Percentiles rank a stretch among this genome's conserved stretches.
phyloP scores from a whole-genome alignment of 2,113 vertebrate genomes.

The Orientallactaga bullata region DNA sequence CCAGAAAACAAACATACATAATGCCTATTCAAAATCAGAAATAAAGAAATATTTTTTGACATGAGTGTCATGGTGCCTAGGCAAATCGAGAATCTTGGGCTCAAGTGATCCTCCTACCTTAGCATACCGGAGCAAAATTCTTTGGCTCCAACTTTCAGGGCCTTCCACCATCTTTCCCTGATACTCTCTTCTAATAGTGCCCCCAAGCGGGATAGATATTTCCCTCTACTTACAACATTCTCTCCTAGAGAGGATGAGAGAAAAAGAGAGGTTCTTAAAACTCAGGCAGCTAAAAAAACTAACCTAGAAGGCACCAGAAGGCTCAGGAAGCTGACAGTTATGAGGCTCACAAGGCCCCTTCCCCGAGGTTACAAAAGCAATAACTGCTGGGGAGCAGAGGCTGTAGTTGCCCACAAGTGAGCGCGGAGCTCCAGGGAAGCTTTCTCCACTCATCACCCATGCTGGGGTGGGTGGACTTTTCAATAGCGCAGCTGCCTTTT shows the following conservation, averaged over 20 bases:
- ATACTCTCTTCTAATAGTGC: not conserved
- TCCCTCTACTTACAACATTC: not conserved
- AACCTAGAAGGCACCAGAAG: not conserved
- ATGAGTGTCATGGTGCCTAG: not conserved
- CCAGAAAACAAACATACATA: not conserved
- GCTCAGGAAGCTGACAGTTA: not conserved
- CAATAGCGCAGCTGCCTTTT: not conserved
- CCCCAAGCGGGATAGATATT: not conserved
- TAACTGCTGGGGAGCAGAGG: not conserved
- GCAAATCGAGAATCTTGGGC: not conserved
- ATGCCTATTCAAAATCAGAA: not conserved
- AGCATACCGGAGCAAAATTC: not conserved
- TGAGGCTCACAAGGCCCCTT: not conserved
- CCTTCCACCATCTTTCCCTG: not conserved
- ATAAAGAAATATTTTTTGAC: not conserved
- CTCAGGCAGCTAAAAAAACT: not conserved
- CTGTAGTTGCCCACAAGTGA: not conserved
- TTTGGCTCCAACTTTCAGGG: conserved; percentile 35
- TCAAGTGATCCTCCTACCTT: not conserved
- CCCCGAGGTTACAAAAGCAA: not conserved
- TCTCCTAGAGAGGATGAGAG: not conserved
- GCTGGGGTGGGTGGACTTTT: not conserved
- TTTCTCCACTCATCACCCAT: not conserved
- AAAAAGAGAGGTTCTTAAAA: not conserved
- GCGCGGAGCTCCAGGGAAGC: not conserved